phyloP scores from a whole-genome alignment of 2,113 vertebrate genomes.

The Phrynosoma platyrhinos region DNA sequence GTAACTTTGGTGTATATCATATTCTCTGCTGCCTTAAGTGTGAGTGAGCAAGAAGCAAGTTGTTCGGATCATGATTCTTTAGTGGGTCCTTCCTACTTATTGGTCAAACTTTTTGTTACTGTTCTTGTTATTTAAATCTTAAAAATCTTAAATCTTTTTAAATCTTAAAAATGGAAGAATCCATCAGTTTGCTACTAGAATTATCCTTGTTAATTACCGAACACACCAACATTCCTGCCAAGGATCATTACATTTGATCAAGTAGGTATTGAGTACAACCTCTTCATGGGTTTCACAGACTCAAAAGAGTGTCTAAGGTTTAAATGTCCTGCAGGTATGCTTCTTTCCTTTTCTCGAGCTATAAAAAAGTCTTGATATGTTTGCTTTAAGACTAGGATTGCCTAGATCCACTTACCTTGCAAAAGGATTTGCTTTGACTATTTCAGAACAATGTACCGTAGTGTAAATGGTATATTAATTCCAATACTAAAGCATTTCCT shows the following conservation, averaged over 20 bases:
- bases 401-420: not conserved
- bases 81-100: not conserved
- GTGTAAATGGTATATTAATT: too few species aligned
- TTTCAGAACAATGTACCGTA: not conserved
- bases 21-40: not conserved
- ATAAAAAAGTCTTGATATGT: not conserved
- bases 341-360: slow-evolving; percentile 3
- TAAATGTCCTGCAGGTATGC: slow-evolving; percentile 49
- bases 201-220: slow-evolving; percentile 71
- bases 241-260: slow-evolving; percentile 67
- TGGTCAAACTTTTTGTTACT: not conserved
- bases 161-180: slow-evolving; percentile 62
- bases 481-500: not conserved
- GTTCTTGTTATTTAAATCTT: slow-evolving; percentile 50
- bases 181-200: slow-evolving; percentile 65
- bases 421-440: not conserved
- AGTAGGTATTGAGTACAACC: slow-evolving; percentile 62
- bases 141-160: slow-evolving; percentile 59
- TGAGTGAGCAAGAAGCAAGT: not conserved
- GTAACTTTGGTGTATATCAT: not conserved
- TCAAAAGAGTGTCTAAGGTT: slow-evolving; percentile 50
- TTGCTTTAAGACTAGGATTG: slow-evolving; percentile 16
- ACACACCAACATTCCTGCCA: slow-evolving; percentile 62
- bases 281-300: slow-evolving; percentile 21
- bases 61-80: too few species aligned